phyloP scores from a whole-genome alignment of 2,888 invertebrate genomes.

The Neria commutata region DNA sequence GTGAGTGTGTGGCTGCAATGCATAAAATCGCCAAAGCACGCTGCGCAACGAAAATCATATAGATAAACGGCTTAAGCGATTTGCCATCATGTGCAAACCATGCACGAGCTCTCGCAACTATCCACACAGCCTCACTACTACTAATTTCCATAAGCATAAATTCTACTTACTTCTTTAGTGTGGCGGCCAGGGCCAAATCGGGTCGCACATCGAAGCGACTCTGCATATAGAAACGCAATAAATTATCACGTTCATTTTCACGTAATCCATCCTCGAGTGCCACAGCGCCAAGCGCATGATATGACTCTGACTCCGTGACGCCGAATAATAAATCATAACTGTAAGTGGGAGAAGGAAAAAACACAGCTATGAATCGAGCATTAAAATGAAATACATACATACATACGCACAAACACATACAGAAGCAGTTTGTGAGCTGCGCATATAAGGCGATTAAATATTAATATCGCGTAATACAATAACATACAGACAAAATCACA shows the following conservation, averaged over 20 bases:
- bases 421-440: background rate
- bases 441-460: too few relatives aligned
- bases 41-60: slow-evolving; percentile 10
- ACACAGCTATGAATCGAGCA: too few relatives aligned
- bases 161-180: slow-evolving; percentile 68
- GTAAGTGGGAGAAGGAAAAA: slow-evolving; percentile 39
- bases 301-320: slow-evolving; percentile 81
- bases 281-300: slow-evolving; percentile 73
- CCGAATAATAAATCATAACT: slow-evolving; percentile 89
- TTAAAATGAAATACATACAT: too few relatives aligned
- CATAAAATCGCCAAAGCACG: background rate
- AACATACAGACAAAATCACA: too few relatives aligned
- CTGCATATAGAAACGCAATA: slow-evolving; percentile 78
- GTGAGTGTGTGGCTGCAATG: background rate
- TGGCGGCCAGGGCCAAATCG: slow-evolving; percentile 69
- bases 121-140: background rate
- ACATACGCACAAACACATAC: slow-evolving; percentile 4
- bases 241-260: slow-evolving; percentile 76
- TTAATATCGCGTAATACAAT: too few relatives aligned
- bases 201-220: slow-evolving; percentile 79
- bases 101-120: background rate
- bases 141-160: slow-evolving; percentile 38
- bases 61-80: slow-evolving; percentile 21
- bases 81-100: background rate
- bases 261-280: slow-evolving; percentile 76